Base-by-base conservation (phyloP, 2,797 vertebrate genomes). In the Gila robusta region DNA sequence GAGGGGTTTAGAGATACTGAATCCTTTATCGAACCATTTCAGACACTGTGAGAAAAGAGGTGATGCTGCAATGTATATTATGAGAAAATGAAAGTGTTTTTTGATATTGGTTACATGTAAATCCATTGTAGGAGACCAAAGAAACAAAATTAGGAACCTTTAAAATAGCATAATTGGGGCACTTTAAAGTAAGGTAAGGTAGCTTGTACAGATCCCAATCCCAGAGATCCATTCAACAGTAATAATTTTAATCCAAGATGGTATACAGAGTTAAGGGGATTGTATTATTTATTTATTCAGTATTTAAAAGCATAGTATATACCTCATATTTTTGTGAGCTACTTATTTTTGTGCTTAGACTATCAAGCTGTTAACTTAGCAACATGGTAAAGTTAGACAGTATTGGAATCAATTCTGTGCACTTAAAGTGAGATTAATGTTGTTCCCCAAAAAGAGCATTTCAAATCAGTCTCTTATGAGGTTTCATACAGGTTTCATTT, bases 401-500 rank as follows among this genome's bases (percentile, higher is more conserved):
- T 41, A 21, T 17, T 64, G 39, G n/a, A 79, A 62, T 64, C n/a
- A 79, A 44, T 17, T 39, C 35, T 17, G 2, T 59, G 35, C 26
- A 7, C 54, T 64, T 64, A 41, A 59, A 64, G 23, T 62, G 39
- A 47, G 78, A 47, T 44, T 79, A 47, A 66, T 79, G 59, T 19
- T 66, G 59, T 79, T 79, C 59, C 39, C n/a, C 2, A 44, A 21
- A n/a, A 79, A 7, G 8, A 79, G 5, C 59, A 44, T 28, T 64
- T 44, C 37, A 44, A 26, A 79, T 28, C 77, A 6, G 35, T 78
- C n/a, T 62, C n/a, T 28, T 59, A 39, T 37, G 9, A 32, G n/a
- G 56, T 67, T 66, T 26, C 56, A 79, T 44, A 44, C 16, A 49
- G 56, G 77, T 66, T 49, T 44, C 5, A 47, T 12, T 80, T 80